Evolutionary conservation across 2,113 vertebrate species (phyloP), one percentile per base, ranked within the genome.

Genomic region (Patagioenas fasciata): DNA sequence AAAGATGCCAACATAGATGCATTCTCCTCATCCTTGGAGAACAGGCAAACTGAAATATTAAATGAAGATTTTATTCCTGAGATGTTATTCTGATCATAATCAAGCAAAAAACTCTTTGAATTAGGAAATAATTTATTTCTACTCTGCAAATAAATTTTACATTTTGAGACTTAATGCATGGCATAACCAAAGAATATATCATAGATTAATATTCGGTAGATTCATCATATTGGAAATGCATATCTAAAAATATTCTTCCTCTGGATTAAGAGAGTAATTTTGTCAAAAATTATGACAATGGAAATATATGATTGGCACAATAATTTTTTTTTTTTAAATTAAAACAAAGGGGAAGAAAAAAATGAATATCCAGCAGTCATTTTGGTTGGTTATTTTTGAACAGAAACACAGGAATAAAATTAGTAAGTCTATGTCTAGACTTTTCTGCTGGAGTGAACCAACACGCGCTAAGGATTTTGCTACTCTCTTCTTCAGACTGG

Each of bases 181-280:
- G 2, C 26, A 24, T 54, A 50, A 42, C 5, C 31, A 77, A 83
- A 54, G 7, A 29, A 24, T 24, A 20, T 61, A 60, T 34, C 50
- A 15, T 0, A 4, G 11, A 60, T 7, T 58, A 67, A 12, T 53
- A 51, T 31, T 50, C 44, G 28, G 48, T 10, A n/a, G 21, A n/a
- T 64, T 62, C 13, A 51, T 13, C 4, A 23, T 36, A 78, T 26
- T 58, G 18, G 19, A 42, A 78, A 56, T 40, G 34, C 1, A 11
- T 3, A 53, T 29, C 2, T 0, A 29, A 72, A 62, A 61, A 19
- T 0, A 51, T 67, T 62, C 12, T 67, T 89, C 1, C 5, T 57
- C 11, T 67, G 23, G 23, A 70, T 9, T 65, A 65, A 54, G 9
- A 31, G 11, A 42, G 42, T 44, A 70, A 75, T 66, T 65, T 84